Conservation (phyloP, 2,113 vertebrate genomes). For the Mus pahari region DNA sequence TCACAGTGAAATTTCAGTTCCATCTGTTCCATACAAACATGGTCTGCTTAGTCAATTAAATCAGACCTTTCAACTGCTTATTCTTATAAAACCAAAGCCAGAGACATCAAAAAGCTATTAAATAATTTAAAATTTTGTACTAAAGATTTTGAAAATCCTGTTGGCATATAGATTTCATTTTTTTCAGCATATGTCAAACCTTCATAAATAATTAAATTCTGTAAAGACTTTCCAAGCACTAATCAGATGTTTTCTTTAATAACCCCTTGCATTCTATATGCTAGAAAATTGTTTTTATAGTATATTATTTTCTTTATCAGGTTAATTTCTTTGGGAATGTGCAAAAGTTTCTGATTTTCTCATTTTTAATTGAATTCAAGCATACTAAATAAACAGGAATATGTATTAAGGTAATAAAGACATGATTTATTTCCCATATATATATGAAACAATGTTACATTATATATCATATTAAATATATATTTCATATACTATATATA, state of each 20-base stretch:
- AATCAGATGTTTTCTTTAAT: background rate
- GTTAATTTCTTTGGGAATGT: background rate
- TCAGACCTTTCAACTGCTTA: background rate
- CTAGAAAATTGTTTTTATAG: background rate
- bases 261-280: background rate
- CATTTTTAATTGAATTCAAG: background rate
- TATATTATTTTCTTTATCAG: background rate
- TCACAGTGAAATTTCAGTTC: background rate
- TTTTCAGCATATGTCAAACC: background rate
- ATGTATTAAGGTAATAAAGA: background rate
- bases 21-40: background rate
- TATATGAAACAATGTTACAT: no score
- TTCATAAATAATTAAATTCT: background rate
- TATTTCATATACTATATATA: no score
- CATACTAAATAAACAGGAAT: background rate
- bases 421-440: background rate
- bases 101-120: background rate
- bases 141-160: background rate
- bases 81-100: conserved; percentile 17
- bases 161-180: background rate
- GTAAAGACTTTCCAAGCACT: background rate
- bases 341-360: background rate
- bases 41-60: background rate
- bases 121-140: background rate
- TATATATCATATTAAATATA: no score